Base-by-base conservation (phyloP, 1,140 invertebrate species). In the Cepaea nemoralis region DNA sequence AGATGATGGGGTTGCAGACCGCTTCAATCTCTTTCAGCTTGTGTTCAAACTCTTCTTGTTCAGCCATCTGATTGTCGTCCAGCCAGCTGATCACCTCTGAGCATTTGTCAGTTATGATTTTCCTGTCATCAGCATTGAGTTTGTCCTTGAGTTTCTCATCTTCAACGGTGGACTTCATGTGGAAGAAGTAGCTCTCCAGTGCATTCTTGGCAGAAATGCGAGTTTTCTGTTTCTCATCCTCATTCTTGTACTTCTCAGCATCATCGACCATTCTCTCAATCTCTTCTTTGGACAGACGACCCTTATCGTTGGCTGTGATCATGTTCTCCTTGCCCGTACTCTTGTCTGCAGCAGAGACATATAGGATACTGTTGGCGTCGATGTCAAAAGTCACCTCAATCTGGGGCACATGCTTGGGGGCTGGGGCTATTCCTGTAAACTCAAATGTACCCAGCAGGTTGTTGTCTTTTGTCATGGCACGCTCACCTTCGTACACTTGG, bases 251-350 rank as follows among this genome's bases (percentile, higher is more conserved):
- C 89, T 96, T 97, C 91, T 99, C 97, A n/a, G 97, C 97, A 86
- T 99, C 98, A 81, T 97, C 96, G 59, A 99, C 96, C 98, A 99
- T 99, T 69, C 96, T 93, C 90, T 99, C 97, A 88, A 99, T 99
- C 85, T 99, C 97, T 89, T 98, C 97, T 92, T 99, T 98, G 89
- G 95, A 96, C 0, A 99, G 93, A 87, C 98, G 95, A n/a, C n/a
- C n/a, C n/a, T n/a, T n/a, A n/a, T n/a, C n/a, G n/a, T n/a, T n/a
- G n/a, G n/a, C n/a, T n/a, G n/a, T n/a, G n/a, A n/a, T n/a, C n/a
- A n/a, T n/a, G n/a, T n/a, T n/a, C n/a, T n/a, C n/a, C n/a, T n/a
- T n/a, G n/a, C n/a, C n/a, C n/a, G n/a, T n/a, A n/a, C n/a, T n/a
- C n/a, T n/a, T n/a, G n/a, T n/a, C n/a, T n/a, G n/a, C n/a, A n/a